Evolutionary conservation across 1,140 invertebrate species (phyloP).

Genomic region (Sycobia sp.): DNA sequence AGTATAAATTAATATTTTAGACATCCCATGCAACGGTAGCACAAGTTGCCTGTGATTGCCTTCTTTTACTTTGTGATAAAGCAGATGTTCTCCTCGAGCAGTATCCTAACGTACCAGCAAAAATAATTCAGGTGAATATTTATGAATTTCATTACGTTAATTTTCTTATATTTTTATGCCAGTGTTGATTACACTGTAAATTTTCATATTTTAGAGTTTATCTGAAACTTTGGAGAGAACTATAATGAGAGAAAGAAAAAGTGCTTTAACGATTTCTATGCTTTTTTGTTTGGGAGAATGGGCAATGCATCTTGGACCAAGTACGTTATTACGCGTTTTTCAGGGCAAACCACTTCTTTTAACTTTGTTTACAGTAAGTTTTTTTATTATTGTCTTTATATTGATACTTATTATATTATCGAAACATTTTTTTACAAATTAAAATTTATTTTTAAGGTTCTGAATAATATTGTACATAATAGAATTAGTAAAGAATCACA

Average conservation of each 20-base stretch:
- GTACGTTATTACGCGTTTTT: constrained; percentile 55
- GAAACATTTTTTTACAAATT: not conserved
- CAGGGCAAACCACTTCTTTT: constrained; percentile 66
- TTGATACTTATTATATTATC: constrained; percentile 41
- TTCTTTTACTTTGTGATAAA: constrained; percentile 82
- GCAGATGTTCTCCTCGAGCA: constrained; percentile 73
- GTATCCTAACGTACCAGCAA: constrained; percentile 79
- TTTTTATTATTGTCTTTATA: not conserved
- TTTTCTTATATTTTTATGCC: not conserved
- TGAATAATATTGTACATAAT: constrained; percentile 56
- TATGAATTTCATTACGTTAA: no score
- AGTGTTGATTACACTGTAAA: constrained; percentile 13
- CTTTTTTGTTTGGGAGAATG: constrained; percentile 92
- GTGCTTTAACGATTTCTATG: constrained; percentile 77
- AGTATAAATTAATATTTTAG: constrained; percentile 55
- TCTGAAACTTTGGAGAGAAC: constrained; percentile 65
- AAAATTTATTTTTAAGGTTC: constrained; percentile 44
- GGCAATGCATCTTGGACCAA: constrained; percentile 78
- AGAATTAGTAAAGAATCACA: constrained; percentile 47
- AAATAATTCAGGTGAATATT: constrained; percentile 71
- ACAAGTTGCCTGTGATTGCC: constrained; percentile 85
- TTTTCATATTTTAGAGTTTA: constrained; percentile 59
- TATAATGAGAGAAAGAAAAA: constrained; percentile 60
- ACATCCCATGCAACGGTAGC: constrained; percentile 83
- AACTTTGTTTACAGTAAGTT: constrained; percentile 67